Conservation (phyloP, 1,140 invertebrate genomes). For the Cyclargus thomasi region DNA sequence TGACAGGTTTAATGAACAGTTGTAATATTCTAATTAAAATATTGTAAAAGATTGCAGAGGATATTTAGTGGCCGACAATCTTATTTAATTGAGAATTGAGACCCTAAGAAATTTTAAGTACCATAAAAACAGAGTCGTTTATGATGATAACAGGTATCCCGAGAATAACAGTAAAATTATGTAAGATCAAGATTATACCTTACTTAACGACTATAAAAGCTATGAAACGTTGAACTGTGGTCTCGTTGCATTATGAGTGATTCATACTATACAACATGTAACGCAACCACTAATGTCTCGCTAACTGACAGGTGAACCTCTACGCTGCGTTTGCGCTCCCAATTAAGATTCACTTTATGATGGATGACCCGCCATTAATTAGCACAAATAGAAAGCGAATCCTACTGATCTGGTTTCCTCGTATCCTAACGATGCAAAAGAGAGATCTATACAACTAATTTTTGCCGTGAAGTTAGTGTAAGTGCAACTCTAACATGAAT, state of each 20-base stretch:
- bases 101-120: neutral
- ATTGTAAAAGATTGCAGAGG: neutral
- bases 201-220: neutral
- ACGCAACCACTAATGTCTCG: slow-evolving; percentile 20
- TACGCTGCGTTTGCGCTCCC: slow-evolving; percentile 16
- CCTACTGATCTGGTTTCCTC: neutral
- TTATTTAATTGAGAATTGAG: neutral
- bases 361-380: neutral
- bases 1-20: neutral
- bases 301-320: slow-evolving; percentile 29
- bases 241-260: slow-evolving; percentile 5
- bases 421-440: neutral
- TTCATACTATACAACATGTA: neutral
- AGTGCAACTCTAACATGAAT: too few species aligned
- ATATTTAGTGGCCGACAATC: neutral
- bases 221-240: neutral
- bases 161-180: neutral
- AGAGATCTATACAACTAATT: neutral
- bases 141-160: neutral
- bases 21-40: neutral
- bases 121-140: neutral
- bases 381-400: neutral
- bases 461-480: too few species aligned
- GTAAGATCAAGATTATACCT: neutral
- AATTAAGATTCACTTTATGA: neutral